Evolutionary conservation across 2,797 vertebrate genomes (phyloP).

Genomic region (Hoplostethus atlanticus): DNA sequence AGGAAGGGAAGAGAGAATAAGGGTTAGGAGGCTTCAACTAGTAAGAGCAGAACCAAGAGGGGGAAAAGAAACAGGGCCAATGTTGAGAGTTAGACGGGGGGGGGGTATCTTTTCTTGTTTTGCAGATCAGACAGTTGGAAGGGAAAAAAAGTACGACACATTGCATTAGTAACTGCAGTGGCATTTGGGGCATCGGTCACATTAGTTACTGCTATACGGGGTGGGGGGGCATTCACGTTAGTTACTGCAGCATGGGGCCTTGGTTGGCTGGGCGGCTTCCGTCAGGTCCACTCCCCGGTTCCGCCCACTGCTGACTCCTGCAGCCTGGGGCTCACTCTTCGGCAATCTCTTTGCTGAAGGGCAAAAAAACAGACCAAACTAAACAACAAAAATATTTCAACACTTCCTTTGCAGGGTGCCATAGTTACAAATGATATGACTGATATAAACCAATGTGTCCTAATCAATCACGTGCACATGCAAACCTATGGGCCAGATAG

Average conservation of each 20-base stretch:
- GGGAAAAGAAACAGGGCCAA: conserved; percentile 52
- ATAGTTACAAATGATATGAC: background rate
- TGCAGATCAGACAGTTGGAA: conserved; percentile 69
- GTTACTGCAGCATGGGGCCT: conserved; percentile 96
- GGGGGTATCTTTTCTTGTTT: conserved; percentile 66
- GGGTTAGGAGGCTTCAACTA: conserved; percentile 57
- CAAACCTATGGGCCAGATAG: background rate
- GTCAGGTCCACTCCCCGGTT: conserved; percentile 96
- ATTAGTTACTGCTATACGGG: conserved; percentile 93
- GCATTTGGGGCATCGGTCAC: conserved; percentile 68
- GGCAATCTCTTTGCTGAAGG: conserved; percentile 95
- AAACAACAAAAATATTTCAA: background rate
- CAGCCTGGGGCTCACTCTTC: conserved; percentile 94
- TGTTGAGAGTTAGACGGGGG: conserved; percentile 47
- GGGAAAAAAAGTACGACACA: conserved; percentile 53
- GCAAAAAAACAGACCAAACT: conserved; percentile 1
- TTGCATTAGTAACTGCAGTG: conserved; percentile 81
- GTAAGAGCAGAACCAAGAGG: conserved; percentile 66
- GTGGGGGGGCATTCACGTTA: conserved; percentile 81
- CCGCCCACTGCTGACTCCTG: conserved; percentile 88
- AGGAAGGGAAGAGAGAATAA: conserved; percentile 78
- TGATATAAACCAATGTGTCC: background rate
- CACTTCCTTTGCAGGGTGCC: background rate
- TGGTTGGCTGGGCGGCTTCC: conserved; percentile 92
- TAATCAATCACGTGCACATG: conserved; percentile 1